These are phyloP conservation scores for Pomatostomus ruficeps DNA, from an alignment of 2,113 vertebrate species.

Conservation along the genomic window DNA sequence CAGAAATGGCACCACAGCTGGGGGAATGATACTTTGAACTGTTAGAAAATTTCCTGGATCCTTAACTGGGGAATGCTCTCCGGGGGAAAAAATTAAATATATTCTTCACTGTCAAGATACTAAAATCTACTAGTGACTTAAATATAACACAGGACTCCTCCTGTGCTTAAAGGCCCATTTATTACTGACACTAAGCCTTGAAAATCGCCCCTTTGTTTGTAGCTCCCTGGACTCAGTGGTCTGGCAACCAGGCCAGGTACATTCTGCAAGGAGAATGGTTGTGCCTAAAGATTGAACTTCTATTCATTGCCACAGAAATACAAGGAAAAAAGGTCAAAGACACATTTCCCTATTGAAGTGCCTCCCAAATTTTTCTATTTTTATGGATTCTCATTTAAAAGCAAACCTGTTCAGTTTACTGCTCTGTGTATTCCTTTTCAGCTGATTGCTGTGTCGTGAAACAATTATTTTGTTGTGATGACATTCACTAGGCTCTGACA, in stretches of 20 bases:
- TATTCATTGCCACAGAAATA: not conserved
- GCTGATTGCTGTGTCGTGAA: not conserved
- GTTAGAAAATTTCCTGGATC: not conserved
- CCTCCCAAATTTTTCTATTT: not conserved
- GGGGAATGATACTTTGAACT: not conserved
- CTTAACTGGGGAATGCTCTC: not conserved
- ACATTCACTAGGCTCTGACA: not conserved
- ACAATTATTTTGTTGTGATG: not conserved
- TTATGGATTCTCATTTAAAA: not conserved
- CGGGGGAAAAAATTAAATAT: not conserved
- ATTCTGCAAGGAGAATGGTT: not conserved
- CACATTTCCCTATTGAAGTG: not conserved
- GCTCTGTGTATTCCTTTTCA: not conserved
- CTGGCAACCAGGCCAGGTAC: not conserved
- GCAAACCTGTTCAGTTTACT: not conserved
- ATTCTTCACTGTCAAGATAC: not conserved
- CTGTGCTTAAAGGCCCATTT: not conserved
- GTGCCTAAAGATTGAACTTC: not conserved
- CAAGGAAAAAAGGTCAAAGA: not conserved
- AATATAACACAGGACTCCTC: not conserved
- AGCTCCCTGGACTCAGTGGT: not conserved
- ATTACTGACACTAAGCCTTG: not conserved
- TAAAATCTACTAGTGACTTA: slow-evolving; percentile 15
- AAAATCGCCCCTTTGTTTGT: not conserved
- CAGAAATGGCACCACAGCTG: not conserved